phyloP scores from a whole-genome alignment of 2,113 vertebrate species.

The Mormyrus lacerda region DNA sequence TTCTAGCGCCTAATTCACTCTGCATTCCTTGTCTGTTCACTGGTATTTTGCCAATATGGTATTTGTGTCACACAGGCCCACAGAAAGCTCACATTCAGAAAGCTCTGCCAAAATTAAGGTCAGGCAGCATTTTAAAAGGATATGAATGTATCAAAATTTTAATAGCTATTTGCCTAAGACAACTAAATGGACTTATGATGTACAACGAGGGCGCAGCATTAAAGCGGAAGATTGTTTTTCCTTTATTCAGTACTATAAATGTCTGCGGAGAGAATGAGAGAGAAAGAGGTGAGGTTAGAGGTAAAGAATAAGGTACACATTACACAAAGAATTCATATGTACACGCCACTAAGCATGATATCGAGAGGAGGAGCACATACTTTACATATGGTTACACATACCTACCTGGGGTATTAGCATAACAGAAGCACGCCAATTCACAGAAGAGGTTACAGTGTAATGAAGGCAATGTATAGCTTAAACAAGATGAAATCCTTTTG shows the following conservation, averaged over 20 bases:
- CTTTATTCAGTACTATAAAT: slow-evolving; percentile 99
- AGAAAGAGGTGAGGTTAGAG: slow-evolving; percentile 25
- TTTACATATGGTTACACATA: too few relatives aligned
- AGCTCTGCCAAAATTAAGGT: not conserved
- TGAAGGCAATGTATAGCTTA: not conserved
- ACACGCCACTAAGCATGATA: not conserved
- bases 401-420: not conserved
- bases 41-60: not conserved
- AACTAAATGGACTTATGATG: slow-evolving; percentile 97
- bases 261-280: slow-evolving; percentile 71
- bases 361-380: too few relatives aligned
- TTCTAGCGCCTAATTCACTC: not conserved
- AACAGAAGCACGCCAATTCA: not conserved
- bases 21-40: not conserved
- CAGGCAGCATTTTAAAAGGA: slow-evolving; percentile 67
- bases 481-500: not conserved
- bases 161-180: slow-evolving; percentile 97
- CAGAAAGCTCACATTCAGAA: not conserved
- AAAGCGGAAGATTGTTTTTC: slow-evolving; percentile 98
- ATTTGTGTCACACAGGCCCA: not conserved
- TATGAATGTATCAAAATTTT: slow-evolving; percentile 99
- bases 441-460: not conserved
- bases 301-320: slow-evolving; percentile 6
- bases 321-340: slow-evolving; percentile 15
- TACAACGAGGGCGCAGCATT: slow-evolving; percentile 98